Conservation (phyloP, 1,140 invertebrate genomes). For the Anastrepha obliqua region DNA sequence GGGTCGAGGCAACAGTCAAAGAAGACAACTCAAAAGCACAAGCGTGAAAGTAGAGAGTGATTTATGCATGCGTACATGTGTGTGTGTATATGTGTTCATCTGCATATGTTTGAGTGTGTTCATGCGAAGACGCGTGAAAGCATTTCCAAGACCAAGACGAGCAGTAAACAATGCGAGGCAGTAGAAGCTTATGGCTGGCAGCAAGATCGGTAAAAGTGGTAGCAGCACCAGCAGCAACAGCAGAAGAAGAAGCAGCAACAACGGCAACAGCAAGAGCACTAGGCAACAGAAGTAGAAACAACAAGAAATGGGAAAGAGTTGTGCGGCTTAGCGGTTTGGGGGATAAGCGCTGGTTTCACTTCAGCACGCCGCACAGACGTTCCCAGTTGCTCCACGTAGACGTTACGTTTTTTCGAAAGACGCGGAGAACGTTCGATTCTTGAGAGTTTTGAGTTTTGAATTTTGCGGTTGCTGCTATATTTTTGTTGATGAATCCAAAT, state of each 20-base stretch:
- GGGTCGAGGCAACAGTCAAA: background rate
- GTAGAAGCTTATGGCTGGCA: slow-evolving; percentile 18
- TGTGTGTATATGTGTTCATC: background rate
- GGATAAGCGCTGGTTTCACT: slow-evolving; percentile 72
- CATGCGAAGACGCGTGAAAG: slow-evolving; percentile 33
- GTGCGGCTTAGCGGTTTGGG: slow-evolving; percentile 39
- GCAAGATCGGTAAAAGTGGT: slow-evolving; percentile 12
- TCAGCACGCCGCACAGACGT: slow-evolving; percentile 72
- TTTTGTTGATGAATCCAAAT: background rate
- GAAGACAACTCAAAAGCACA: background rate
- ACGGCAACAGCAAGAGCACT: background rate
- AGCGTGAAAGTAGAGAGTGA: background rate
- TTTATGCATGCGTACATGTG: background rate
- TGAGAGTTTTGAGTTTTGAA: slow-evolving; percentile 5
- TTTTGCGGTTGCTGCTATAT: background rate
- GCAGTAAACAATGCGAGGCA: background rate
- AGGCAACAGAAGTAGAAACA: slow-evolving; percentile 12
- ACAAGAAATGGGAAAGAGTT: slow-evolving; percentile 33
- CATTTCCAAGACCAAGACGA: slow-evolving; percentile 24
- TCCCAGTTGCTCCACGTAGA: slow-evolving; percentile 70
- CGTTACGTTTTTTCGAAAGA: slow-evolving; percentile 63
- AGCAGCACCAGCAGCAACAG: background rate
- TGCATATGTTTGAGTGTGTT: background rate
- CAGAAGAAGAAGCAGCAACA: background rate
- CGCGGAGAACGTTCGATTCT: slow-evolving; percentile 43